Base-by-base conservation (phyloP, 2,113 vertebrate species). In the Falcunculus frontatus region DNA sequence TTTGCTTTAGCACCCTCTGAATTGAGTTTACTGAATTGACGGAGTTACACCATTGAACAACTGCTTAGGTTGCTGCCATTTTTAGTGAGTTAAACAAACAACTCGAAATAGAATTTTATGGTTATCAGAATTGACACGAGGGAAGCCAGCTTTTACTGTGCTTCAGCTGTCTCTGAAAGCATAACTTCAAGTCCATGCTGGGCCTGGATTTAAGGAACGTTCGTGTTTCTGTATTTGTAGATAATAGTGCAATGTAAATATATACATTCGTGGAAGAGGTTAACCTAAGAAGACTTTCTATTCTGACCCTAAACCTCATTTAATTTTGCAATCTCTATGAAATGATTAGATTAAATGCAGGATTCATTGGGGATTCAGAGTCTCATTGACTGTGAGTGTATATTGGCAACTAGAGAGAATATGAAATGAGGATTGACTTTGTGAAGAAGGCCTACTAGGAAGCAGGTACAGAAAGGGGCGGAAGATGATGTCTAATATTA, bases 221-320 rank as follows among this genome's bases (percentile, higher is more conserved):
- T 52, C 3, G 6, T 76, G 32, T 73, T 80, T 77, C 59, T 70
- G 16, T 47, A 42, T 87, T 82, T 82, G 23, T 65, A 74, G 42
- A 16, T 79, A 49, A 26, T n/a, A 64, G 23, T 62, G 23, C 32
- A 49, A 7, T 49, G 35, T 67, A 56, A 87, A 30, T 49, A 72
- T 5, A 26, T 49, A 23, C 7, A 2, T 69, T 85, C 9, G 26
- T 83, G 37, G 78, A 83, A 74, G n/a, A 70, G 15, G 59, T 89
- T 92, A 47, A 47, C 46, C 25, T 65, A n/a, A 44, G n/a, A 65
- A 53, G n/a, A 18, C 27, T 88, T 92, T 52, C 26, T 80, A 0
- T 94, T 83, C 50, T 86, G 90, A 84, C 68, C 59, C 35, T 84
- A 70, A 93, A 60, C 50, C 46, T 92, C 83, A 63, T 95, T 93